Base-by-base conservation (phyloP, 1,140 invertebrate species). In the Neocloeon triangulifer region DNA sequence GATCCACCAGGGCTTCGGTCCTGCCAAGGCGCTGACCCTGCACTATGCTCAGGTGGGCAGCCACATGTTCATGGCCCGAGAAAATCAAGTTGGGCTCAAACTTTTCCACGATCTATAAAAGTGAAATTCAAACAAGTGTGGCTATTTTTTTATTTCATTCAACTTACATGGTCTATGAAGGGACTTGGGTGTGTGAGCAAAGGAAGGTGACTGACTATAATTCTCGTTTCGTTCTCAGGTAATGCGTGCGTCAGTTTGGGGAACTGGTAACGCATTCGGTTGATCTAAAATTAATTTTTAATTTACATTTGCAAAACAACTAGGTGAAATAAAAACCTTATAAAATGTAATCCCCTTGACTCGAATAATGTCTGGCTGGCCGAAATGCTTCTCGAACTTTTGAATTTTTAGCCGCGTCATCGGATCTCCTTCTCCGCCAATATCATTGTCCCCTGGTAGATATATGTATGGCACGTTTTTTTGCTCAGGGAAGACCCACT, bases 371-470 rank as follows among this genome's bases (percentile, higher is more conserved):
- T 69, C 62, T 8, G 71, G 60, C 39, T 74, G 69, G 26, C 61
- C 60, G 50, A 81, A 89, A 34, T 72, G 63, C 42, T 64, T 62
- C 39, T 76, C 65, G 53, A 88, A 95, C 48, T 78, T 64, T 18
- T 64, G 55, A 14, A 80, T 50, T 55, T 85, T 84, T 25, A 66
- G 56, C 19, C 55, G 43, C 23, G 68, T 73, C 22, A 88, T 66
- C 35, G 60, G 55, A 50, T 86, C 77, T 44, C 65, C 39, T 54
- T 95, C 86, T 16, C 86, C 86, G 15, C 86, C 88, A 41, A 94
- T 84, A 48, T 95, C 86, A 58, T 94, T 94, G 49, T 95, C 88
- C 13, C 88, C 88, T 21, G 85, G 80, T 36, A 92, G 51, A 58
- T 75, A 86, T 34, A 92, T 32, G 16, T 33, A 33, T 25, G 34